Evolutionary conservation across 1,140 invertebrate genomes (phyloP), one percentile per base, ranked within the genome.

Genomic region (Uloborus diversus): DNA sequence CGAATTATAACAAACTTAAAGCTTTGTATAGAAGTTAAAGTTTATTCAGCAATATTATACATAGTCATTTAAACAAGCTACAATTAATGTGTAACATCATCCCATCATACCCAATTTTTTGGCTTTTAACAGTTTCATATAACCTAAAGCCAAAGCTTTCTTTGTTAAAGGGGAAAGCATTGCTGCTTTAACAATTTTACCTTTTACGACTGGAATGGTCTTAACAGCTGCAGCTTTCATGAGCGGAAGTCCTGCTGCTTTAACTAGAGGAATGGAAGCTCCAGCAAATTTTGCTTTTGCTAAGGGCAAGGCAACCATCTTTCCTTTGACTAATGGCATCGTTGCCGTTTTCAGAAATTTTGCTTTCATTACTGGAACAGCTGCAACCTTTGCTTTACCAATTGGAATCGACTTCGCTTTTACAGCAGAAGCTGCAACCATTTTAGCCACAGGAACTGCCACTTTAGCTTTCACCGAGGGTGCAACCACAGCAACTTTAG

Each of bases 41-140:
- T n/a, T n/a, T n/a, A n/a, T n/a, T n/a, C n/a, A n/a, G n/a, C n/a
- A n/a, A n/a, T n/a, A n/a, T n/a, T n/a, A n/a, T n/a, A n/a, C n/a
- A n/a, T n/a, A n/a, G n/a, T n/a, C n/a, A n/a, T n/a, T n/a, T n/a
- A n/a, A n/a, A n/a, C n/a, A n/a, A n/a, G n/a, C n/a, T n/a, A n/a
- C n/a, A n/a, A n/a, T n/a, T n/a, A n/a, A n/a, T n/a, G n/a, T n/a
- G n/a, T n/a, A n/a, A n/a, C n/a, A n/a, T n/a, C n/a, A 78, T 28
- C 73, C 73, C 62, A 66, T 57, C 1, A 78, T 0, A 17, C 49
- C 73, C 7, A 79, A 27, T 37, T 79, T 79, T 28, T 79, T 68
- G 27, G 76, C 76, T 61, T 79, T 79, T 20, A 79, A 35, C 4
- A 79, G 17, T 20, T 79, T 79, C 65, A 69, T 33, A 25, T 68